These are phyloP conservation scores for Antitype chi DNA, from an alignment of 2,888 invertebrate species.

Conservation along the genomic window DNA sequence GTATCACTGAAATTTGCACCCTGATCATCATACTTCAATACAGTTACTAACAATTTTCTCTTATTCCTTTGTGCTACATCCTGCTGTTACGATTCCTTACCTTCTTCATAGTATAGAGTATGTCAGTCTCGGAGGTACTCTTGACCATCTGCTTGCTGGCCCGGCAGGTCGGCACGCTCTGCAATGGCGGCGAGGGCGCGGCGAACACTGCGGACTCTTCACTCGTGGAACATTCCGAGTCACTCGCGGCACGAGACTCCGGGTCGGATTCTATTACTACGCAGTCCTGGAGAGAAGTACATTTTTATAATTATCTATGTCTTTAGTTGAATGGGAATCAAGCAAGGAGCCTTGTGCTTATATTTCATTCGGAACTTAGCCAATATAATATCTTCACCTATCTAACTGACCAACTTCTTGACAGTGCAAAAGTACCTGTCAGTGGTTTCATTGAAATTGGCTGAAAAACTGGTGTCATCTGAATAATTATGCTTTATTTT, in stretches of 20 bases:
- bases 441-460: background rate
- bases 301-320: background rate
- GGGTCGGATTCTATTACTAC: constrained; percentile 73
- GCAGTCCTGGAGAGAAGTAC: constrained; percentile 74
- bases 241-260: constrained; percentile 68
- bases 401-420: background rate
- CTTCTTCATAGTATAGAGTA: constrained; percentile 73
- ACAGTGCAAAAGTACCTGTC: background rate
- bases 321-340: background rate
- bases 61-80: no score
- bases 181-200: constrained; percentile 67
- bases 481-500: no score
- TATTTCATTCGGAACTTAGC: background rate
- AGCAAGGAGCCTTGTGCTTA: background rate
- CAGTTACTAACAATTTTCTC: no score
- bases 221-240: constrained; percentile 74
- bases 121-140: constrained; percentile 82
- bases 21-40: no score
- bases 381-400: background rate
- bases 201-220: constrained; percentile 74
- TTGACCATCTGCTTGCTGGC: constrained; percentile 71
- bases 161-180: background rate
- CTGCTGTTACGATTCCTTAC: constrained; percentile 54
- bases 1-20: no score
- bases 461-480: background rate